A percentile compares a stretch with the other conserved stretches of the same genome.
phyloP scores from a whole-genome alignment of 2,888 invertebrate species.

The Sesia bembeciformis region DNA sequence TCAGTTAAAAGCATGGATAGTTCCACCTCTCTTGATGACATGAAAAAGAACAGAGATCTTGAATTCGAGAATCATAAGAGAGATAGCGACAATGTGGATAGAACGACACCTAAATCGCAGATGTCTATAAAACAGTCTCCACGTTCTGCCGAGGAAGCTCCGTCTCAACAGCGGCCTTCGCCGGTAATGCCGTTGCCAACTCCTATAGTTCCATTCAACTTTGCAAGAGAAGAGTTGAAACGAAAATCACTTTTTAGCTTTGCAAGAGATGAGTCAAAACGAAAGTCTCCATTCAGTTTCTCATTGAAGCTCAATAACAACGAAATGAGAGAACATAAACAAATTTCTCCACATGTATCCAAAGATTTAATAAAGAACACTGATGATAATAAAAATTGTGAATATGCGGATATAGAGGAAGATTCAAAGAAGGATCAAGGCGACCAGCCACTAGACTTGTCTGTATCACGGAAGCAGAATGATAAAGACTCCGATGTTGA shows the following conservation, averaged over 20 bases:
- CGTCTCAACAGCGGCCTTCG: constrained; percentile 77
- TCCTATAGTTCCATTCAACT: constrained; percentile 44
- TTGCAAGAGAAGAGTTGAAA: constrained; percentile 44
- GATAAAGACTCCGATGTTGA: constrained; percentile 56
- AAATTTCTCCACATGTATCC: constrained; percentile 35
- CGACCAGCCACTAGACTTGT: constrained; percentile 85
- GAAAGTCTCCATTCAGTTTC: constrained; percentile 51
- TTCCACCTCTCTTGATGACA: constrained; percentile 52
- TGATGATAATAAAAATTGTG: constrained; percentile 38
- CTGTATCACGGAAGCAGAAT: constrained; percentile 73
- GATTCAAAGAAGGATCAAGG: constrained; percentile 56
- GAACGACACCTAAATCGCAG: constrained; percentile 71
- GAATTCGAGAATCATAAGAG: constrained; percentile 42
- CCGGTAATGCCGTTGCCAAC: constrained; percentile 75
- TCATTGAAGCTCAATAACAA: constrained; percentile 47
- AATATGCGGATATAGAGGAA: constrained; percentile 51
- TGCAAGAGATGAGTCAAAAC: constrained; percentile 40
- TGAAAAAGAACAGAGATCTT: constrained; percentile 45
- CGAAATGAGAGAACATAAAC: constrained; percentile 32
- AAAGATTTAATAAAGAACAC: constrained; percentile 53
- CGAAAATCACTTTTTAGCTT: constrained; percentile 52
- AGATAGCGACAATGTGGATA: constrained; percentile 48
- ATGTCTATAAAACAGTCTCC: constrained; percentile 76
- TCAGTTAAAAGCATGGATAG: constrained; percentile 64
- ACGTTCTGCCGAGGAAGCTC: constrained; percentile 78